Conservation (phyloP, 2,113 vertebrate species). For the Tragelaphus strepsiceros region DNA sequence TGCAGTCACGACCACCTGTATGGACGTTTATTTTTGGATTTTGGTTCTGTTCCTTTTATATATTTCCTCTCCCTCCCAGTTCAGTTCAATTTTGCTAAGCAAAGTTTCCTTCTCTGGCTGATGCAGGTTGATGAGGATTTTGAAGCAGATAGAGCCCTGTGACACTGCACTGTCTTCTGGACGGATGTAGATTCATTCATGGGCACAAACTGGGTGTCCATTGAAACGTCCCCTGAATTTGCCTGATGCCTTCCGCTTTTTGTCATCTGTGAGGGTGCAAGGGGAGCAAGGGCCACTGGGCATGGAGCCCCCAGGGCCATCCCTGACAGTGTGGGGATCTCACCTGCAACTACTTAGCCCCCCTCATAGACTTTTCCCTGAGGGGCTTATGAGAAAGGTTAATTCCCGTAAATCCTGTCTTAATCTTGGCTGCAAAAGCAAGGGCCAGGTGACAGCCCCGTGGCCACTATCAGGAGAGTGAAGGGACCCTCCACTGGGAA, state of each 20-base stretch:
- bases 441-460: fast-evolving
- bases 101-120: background rate
- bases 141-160: no score
- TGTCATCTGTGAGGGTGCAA: no score
- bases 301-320: fast-evolving
- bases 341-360: background rate
- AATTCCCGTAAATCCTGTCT: background rate
- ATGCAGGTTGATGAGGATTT: background rate
- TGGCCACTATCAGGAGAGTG: fast-evolving
- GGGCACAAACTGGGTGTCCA: fast-evolving
- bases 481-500: no score
- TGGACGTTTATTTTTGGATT: background rate
- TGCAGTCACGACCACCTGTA: background rate
- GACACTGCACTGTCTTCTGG: background rate
- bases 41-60: background rate
- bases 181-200: no score
- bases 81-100: background rate
- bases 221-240: background rate
- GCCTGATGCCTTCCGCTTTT: fast-evolving
- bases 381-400: background rate
- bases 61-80: background rate
- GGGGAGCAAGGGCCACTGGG: fast-evolving
- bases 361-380: no score
- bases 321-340: background rate
- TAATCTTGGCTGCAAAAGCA: background rate